phyloP scores from a whole-genome alignment of 2,888 invertebrate genomes.

The Cataglyphis cursor region DNA sequence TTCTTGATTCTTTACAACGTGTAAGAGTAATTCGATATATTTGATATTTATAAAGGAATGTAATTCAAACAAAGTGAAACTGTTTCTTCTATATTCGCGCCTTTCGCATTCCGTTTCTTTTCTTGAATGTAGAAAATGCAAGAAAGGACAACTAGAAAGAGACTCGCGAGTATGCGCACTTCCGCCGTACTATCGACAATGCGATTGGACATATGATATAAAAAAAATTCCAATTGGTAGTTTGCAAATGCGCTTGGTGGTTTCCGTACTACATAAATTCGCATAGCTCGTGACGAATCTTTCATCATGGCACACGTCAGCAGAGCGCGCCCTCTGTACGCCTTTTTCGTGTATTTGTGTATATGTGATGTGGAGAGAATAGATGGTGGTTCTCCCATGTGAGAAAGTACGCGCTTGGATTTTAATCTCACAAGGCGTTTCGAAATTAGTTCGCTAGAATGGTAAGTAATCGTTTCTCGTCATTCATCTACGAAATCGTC shows the following conservation, averaged over 20 bases:
- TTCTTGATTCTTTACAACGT: neutral
- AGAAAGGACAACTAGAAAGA: neutral
- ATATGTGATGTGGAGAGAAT: conserved; percentile 74
- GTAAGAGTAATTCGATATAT: neutral
- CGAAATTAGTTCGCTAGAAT: conserved; percentile 65
- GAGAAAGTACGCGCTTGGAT: conserved; percentile 64
- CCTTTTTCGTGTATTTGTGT: conserved; percentile 67
- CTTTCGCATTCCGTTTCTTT: neutral
- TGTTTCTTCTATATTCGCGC: neutral
- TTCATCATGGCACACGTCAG: conserved; percentile 77
- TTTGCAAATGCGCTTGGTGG: neutral
- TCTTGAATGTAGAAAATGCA: neutral
- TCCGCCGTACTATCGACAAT: neutral
- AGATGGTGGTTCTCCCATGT: conserved; percentile 62
- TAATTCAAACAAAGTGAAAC: neutral
- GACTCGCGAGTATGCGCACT: neutral
- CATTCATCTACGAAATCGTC: neutral
- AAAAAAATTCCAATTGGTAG: neutral
- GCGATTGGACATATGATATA: neutral
- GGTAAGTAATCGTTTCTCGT: conserved; percentile 59
- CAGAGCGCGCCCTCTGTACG: conserved; percentile 73
- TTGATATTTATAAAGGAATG: neutral
- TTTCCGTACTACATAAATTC: conserved; percentile 47
- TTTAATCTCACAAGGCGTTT: conserved; percentile 58
- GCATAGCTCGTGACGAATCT: conserved; percentile 53